Evolutionary conservation across 2,797 vertebrate genomes (phyloP).

Genomic region (Rhynchotus rufescens): DNA sequence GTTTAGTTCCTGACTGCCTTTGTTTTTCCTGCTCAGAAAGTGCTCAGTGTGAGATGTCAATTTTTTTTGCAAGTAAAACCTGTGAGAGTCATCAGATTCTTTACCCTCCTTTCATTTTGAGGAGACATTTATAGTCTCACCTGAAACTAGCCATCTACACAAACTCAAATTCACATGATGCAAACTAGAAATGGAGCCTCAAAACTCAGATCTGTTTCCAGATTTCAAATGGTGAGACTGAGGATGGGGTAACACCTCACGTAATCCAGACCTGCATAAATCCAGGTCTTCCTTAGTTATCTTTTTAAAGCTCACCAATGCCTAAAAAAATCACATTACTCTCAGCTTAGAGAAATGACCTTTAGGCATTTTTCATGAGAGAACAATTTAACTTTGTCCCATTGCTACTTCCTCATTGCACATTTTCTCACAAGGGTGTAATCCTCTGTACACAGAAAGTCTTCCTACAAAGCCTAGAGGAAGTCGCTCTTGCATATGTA

Average conservation of each 20-base stretch:
- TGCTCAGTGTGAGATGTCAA: neutral
- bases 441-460: neutral
- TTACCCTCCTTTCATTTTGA: neutral
- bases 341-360: neutral
- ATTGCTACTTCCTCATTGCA: neutral
- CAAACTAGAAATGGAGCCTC: neutral
- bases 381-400: neutral
- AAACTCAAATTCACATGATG: constrained; percentile 4
- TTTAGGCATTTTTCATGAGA: neutral
- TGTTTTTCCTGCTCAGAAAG: constrained; percentile 24
- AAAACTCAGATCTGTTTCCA: constrained; percentile 27
- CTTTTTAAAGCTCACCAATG: neutral
- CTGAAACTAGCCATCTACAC: constrained; percentile 9
- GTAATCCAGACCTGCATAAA: neutral
- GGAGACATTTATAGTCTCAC: neutral
- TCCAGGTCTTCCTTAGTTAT: neutral
- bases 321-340: neutral
- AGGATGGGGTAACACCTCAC: neutral
- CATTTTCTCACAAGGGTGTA: neutral
- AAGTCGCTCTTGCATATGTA: neutral
- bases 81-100: neutral
- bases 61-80: constrained; percentile 23
- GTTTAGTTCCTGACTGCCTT: constrained; percentile 16
- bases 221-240: neutral
- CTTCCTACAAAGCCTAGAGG: neutral